Conservation (phyloP, 2,888 invertebrate species). For the Chrysopilus asiliformis region DNA sequence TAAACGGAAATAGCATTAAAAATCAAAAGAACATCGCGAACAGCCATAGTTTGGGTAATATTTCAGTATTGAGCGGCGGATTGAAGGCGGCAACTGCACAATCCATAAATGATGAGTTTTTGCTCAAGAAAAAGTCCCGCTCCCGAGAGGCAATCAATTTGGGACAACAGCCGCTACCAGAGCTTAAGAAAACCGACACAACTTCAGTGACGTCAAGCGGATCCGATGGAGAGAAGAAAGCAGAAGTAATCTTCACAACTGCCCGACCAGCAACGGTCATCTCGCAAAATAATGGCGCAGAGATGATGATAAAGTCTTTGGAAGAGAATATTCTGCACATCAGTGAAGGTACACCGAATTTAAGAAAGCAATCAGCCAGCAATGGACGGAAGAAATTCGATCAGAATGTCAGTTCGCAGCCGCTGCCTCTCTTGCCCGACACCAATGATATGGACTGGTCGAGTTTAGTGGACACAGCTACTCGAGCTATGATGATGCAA, state of each 20-base stretch:
- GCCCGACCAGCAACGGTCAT: conserved; percentile 53
- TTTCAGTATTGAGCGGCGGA: conserved; percentile 14
- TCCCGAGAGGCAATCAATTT: conserved; percentile 23
- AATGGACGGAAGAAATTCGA: conserved; percentile 11
- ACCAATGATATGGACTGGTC: conserved; percentile 66
- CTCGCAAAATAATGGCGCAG: conserved; percentile 24
- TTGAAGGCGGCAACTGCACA: conserved; percentile 12
- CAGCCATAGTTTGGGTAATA: conserved; percentile 21
- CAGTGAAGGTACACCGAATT: conserved; percentile 18
- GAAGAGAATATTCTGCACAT: conserved; percentile 16
- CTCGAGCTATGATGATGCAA: conserved; percentile 47
- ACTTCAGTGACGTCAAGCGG: no score
- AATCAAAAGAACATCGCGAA: conserved; percentile 15
- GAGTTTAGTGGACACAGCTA: conserved; percentile 65
- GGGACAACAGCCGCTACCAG: conserved; percentile 19
- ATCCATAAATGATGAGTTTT: conserved; percentile 17
- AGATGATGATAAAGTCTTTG: conserved; percentile 24
- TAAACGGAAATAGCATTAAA: conserved; percentile 12
- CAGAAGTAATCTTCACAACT: conserved; percentile 48
- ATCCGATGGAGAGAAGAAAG: conserved; percentile 14
- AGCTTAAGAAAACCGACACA: conserved; percentile 18
- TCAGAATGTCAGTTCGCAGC: conserved; percentile 17
- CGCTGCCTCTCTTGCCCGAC: conserved; percentile 47
- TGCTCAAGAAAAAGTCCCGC: conserved; percentile 18
- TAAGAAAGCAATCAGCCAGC: conserved; percentile 5